Base-by-base conservation (phyloP, 2,113 vertebrate species). In the Andinoacara biseriatus region DNA sequence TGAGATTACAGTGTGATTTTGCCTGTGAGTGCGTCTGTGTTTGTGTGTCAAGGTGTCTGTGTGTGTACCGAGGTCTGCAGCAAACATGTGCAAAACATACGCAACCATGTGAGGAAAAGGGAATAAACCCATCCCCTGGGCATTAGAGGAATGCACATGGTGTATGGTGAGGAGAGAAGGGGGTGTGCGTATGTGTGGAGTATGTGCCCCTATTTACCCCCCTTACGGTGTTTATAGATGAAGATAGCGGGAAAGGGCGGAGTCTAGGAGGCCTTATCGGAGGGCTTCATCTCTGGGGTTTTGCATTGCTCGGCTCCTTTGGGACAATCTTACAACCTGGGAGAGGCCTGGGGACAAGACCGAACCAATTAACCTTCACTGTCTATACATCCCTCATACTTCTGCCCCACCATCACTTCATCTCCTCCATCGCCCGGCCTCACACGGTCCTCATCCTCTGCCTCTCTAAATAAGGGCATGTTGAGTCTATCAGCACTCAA, bases 381-480 rank as follows among this genome's bases (percentile, higher is more conserved):
- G 86, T 90, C 83, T 81, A 2, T 58, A 46, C 76, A 83, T 88
- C 84, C 89, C 63, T 87, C 82, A 74, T 85, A 4, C 22, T 52
- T 52, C 72, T 38, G 74, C 62, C 49, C 74, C 69, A 74, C 26
- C 62, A 69, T 78, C 63, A 26, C 72, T 52, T 15, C 89, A 63
- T 85, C 80, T 31, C 52, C 74, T 79, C 79, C 17, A 78, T 88
- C 83, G 54, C 46, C 10, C 69, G 7, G 26, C 20, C 69, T 49
- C 76, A 13, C 72, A 59, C 76, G 46, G 29, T 81, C 82, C 24
- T 78, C 77, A 31, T 61, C 75, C 69, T 65, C 78, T 2, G 11
- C 40, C 72, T 86, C 77, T 85, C 90, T 93, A 93, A 94, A 94
- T 93, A 94, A 90, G 89, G 91, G 91, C 91, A 93, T 92, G 92